phyloP scores from a whole-genome alignment of 2,888 invertebrate genomes.

The Drosophila affinis region DNA sequence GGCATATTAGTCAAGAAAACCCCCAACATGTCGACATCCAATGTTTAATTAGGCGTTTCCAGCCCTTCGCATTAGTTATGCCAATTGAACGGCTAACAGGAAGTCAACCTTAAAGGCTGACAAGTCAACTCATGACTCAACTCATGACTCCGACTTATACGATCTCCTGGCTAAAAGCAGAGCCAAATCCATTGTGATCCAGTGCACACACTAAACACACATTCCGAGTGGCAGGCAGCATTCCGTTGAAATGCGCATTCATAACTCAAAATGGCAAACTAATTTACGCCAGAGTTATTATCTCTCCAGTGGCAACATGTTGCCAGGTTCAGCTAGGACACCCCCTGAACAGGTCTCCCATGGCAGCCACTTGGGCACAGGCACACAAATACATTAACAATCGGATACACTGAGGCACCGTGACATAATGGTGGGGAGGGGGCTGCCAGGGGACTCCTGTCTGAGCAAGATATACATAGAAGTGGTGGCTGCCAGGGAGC shows the following conservation, averaged over 20 bases:
- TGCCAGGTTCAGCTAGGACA: constrained; percentile 32
- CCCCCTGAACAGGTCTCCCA: constrained; percentile 15
- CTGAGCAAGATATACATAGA: neutral
- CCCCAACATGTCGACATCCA: constrained; percentile 33
- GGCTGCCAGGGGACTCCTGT: constrained; percentile 4
- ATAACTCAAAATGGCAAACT: constrained; percentile 80
- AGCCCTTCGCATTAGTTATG: constrained; percentile 23
- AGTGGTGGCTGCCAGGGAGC: constrained; percentile 3
- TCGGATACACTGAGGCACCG: constrained; percentile 15
- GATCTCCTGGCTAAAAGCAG: neutral
- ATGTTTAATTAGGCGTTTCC: constrained; percentile 60
- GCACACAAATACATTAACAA: constrained; percentile 63
- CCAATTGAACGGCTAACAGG: neutral
- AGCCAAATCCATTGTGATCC: constrained; percentile 62
- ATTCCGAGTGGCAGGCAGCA: constrained; percentile 16
- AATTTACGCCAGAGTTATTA: constrained; percentile 78
- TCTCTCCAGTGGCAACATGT: constrained; percentile 69
- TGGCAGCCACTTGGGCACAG: constrained; percentile 59
- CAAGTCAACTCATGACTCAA: neutral
- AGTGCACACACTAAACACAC: constrained; percentile 38
- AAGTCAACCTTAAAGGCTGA: neutral
- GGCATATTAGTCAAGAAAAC: constrained; percentile 60
- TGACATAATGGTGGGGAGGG: constrained; percentile 1
- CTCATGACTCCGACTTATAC: neutral
- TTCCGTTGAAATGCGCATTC: constrained; percentile 73